Base-by-base conservation (phyloP, 2,888 invertebrate genomes). In the Caenorhabditis sinica region DNA sequence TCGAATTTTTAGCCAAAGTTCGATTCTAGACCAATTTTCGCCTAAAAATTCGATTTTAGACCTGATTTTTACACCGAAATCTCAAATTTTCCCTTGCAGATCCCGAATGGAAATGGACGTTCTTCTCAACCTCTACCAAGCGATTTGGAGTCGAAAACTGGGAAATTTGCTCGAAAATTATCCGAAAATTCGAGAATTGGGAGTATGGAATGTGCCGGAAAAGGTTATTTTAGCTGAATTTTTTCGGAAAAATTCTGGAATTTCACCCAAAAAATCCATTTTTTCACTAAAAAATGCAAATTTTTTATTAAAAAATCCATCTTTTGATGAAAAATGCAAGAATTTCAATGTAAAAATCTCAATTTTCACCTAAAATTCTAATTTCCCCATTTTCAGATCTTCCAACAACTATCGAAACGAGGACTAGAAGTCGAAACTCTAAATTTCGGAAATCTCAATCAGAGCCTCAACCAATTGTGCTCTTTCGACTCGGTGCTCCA, bases 171-270 rank as follows among this genome's bases (percentile, higher is more conserved):
- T 80, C 17, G 51, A 76, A 60, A n/a, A 28, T 20, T 76, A 82
- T 36, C 75, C 82, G 8, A 60, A 71, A 25, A 28, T 85, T 13
- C 6, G 43, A 11, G 63, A 74, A 45, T 65, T 87, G 23, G 83
- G 87, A 25, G 84, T 88, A 28, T 88, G 88, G 87, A 87, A 88
- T 56, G 43, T 69, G 4, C 88, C 88, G 9, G 87, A 87, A 61
- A 80, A 73, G 51, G 77, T 61, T 60, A n/a, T n/a, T n/a, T n/a
- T n/a, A n/a, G n/a, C n/a, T n/a, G n/a, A n/a, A n/a, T n/a, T n/a
- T n/a, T n/a, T n/a, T n/a, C n/a, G n/a, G n/a, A n/a, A n/a, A n/a
- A n/a, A n/a, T n/a, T n/a, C n/a, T n/a, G n/a, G n/a, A n/a, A n/a
- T n/a, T n/a, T n/a, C n/a, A n/a, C 40, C 40, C 77, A 1, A 15